A percentile compares a stretch with the other conserved stretches of the same genome.
phyloP scores from a whole-genome alignment of 2,113 vertebrate species.

The Mixornis gularis region DNA sequence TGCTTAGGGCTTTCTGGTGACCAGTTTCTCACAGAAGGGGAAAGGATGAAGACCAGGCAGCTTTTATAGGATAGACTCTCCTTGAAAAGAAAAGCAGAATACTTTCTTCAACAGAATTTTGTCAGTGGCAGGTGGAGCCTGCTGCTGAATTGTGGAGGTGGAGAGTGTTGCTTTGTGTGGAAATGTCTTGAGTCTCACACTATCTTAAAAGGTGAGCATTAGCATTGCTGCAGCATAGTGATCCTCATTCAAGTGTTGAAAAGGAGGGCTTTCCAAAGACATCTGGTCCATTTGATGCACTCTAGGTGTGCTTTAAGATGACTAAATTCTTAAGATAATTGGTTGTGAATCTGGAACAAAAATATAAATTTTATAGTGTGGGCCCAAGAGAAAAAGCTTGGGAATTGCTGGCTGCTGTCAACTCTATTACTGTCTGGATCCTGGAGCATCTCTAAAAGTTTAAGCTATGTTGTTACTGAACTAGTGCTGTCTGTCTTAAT shows the following conservation, averaged over 20 bases:
- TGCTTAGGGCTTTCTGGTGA: background rate
- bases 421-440: background rate
- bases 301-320: background rate
- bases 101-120: background rate
- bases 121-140: background rate
- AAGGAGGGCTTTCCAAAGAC: background rate
- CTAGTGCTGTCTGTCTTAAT: background rate
- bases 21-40: background rate
- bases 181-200: background rate
- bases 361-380: background rate
- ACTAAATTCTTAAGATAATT: background rate
- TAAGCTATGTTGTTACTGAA: background rate
- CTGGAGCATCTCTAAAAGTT: background rate
- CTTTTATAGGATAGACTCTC: background rate
- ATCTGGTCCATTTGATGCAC: background rate
- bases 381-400: background rate
- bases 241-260: background rate
- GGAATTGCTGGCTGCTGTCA: background rate
- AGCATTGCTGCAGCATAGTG: background rate
- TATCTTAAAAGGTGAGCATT: background rate
- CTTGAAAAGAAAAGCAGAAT: background rate
- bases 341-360: background rate
- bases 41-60: background rate
- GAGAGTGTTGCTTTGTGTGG: background rate
- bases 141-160: background rate